Evolutionary conservation across 2,113 vertebrate species (phyloP), one percentile per base, ranked within the genome.

Genomic region (Phainopepla nitens): DNA sequence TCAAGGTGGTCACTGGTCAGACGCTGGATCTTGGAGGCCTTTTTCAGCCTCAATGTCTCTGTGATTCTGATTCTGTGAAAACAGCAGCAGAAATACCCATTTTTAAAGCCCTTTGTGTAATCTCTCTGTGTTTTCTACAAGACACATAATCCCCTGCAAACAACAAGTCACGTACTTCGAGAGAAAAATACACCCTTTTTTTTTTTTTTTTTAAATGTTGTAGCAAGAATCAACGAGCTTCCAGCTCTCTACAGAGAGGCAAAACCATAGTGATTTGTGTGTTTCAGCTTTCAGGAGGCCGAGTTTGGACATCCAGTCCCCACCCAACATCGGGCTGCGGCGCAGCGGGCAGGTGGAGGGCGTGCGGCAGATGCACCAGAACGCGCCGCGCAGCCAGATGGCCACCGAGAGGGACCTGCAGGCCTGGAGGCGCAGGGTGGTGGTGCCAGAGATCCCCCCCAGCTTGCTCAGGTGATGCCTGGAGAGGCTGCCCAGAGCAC

Each of bases 321-420:
- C 99, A 3, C 99, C 99, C 33, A 99, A 99, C 68, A 99, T 99
- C n/a, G 99, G 99, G 23, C 96, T 99, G 73, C 98, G 99, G 24
- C 99, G 99, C 41, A 99, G 99, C 13, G 99, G 99, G 22, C 99
- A 99, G 95, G 99, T 99, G 87, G 99, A 99, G 96, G 99, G 99
- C 3, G 99, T 99, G 41, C 98, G 99, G 31, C 99, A 99, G 92
- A 99, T 99, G 99, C 99, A 99, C 95, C 99, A 99, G 87, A 99
- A 99, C 17, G 99, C 99, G 11, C 99, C 99, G 4, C 98, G 99
- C 31, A 99, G 99, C 97, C 99, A 99, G 89, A 99, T 99, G 85
- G 99, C 99, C 53, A 99, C 99, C 0, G 99, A 99, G 90, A 97
- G 99, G 60, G 99, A 99, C 95, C 97, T 99, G 53, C 99, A 99